A percentile compares a stretch with the other conserved stretches of the same genome.
These are phyloP conservation scores for Dorcus parallelipipedus DNA, from an alignment of 2,888 invertebrate species.

Conservation along the genomic window DNA sequence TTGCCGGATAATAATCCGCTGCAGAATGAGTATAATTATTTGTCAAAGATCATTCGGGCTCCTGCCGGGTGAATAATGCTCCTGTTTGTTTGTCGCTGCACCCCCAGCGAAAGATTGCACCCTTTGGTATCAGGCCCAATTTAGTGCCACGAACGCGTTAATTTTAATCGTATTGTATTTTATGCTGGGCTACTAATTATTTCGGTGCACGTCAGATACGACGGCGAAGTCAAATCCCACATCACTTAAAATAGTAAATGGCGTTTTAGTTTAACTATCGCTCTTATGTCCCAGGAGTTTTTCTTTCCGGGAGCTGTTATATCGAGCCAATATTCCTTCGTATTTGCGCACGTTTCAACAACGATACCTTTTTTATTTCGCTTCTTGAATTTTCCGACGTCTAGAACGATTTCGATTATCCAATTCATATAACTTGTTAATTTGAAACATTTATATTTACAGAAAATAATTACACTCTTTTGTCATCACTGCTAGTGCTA, in stretches of 20 bases:
- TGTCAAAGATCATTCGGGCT: slow-evolving; percentile 40
- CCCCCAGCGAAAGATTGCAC: slow-evolving; percentile 21
- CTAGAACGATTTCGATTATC: no score
- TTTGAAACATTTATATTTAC: no score
- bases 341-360: slow-evolving; percentile 12
- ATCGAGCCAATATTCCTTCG: slow-evolving; percentile 15
- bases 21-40: slow-evolving; percentile 41
- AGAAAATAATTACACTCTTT: no score
- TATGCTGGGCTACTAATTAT: slow-evolving; percentile 43
- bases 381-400: no score
- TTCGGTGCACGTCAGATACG: slow-evolving; percentile 37
- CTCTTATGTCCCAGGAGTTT: slow-evolving; percentile 20
- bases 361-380: slow-evolving; percentile 7
- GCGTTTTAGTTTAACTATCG: slow-evolving; percentile 34
- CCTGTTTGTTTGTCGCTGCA: slow-evolving; percentile 34
- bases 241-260: slow-evolving; percentile 41
- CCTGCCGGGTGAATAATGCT: slow-evolving; percentile 32
- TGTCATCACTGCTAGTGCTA: no score
- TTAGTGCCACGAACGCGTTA: slow-evolving; percentile 25
- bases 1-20: slow-evolving; percentile 41
- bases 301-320: slow-evolving; percentile 19
- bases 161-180: slow-evolving; percentile 42
- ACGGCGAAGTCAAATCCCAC: slow-evolving; percentile 33
- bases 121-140: slow-evolving; percentile 8
- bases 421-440: no score